phyloP scores from a whole-genome alignment of 2,113 vertebrate species.

The Felis catus region DNA sequence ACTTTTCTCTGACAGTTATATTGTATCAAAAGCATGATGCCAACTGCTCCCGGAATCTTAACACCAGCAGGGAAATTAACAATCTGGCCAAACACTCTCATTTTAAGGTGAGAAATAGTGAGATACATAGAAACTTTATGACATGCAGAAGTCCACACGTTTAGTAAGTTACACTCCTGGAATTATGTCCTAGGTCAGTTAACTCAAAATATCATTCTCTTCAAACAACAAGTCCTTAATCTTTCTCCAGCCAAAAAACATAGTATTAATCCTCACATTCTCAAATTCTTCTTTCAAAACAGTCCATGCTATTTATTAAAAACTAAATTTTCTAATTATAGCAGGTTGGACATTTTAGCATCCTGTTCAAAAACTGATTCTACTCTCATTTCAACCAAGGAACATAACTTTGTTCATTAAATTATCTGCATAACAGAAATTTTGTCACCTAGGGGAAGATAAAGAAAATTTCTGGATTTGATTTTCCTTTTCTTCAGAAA shows the following conservation, averaged over 20 bases:
- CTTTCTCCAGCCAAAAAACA: background rate
- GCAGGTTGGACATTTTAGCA: background rate
- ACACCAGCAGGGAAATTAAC: background rate
- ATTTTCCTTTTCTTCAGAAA: background rate
- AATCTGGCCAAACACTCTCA: background rate
- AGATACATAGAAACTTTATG: background rate
- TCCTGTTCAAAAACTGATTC: conserved; percentile 13
- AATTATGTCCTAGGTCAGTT: background rate
- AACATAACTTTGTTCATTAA: background rate
- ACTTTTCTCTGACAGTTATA: background rate
- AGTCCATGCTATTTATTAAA: background rate
- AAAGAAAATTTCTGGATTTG: background rate
- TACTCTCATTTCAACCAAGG: background rate
- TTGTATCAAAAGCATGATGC: background rate
- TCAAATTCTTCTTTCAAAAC: background rate
- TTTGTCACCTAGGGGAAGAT: background rate
- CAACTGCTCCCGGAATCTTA: background rate
- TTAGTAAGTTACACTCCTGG: background rate
- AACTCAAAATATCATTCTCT: background rate
- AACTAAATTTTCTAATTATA: conserved; percentile 11
- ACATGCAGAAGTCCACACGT: background rate
- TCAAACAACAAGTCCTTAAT: background rate
- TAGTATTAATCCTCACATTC: background rate
- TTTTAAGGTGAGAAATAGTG: conserved; percentile 25
- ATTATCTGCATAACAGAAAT: conserved; percentile 8